A percentile compares a stretch with the other conserved stretches of the same genome.
Evolutionary conservation across 2,797 vertebrate genomes (phyloP).

Genomic region (Apogon talboti): DNA sequence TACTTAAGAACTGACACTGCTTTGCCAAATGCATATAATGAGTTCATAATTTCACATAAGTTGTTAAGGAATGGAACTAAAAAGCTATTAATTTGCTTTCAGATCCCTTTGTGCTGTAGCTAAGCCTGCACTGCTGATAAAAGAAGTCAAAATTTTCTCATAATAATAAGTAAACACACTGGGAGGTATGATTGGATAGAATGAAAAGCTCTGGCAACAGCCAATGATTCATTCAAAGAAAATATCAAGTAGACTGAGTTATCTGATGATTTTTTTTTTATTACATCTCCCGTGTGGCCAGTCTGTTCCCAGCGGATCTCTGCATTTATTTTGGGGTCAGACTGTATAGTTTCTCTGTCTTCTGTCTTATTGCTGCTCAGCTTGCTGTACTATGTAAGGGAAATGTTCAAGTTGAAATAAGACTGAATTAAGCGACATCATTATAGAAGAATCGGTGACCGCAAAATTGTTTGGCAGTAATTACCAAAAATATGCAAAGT

Average conservation of each 20-base stretch:
- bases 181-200: slow-evolving; percentile 4
- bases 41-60: neutral
- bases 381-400: slow-evolving; percentile 2
- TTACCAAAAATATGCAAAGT: slow-evolving; percentile 8
- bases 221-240: slow-evolving; percentile 18
- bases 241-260: slow-evolving; percentile 30
- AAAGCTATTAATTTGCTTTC: neutral
- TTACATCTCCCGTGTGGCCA: slow-evolving; percentile 24
- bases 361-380: slow-evolving; percentile 26
- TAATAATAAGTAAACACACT: slow-evolving; percentile 51
- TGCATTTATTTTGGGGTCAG: slow-evolving; percentile 50
- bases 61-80: neutral
- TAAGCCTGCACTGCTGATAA: slow-evolving; percentile 2
- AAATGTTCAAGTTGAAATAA: slow-evolving; percentile 16
- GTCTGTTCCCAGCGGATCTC: slow-evolving; percentile 20
- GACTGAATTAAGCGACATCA: slow-evolving; percentile 32
- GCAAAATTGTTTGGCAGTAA: slow-evolving; percentile 15
- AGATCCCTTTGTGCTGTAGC: neutral
- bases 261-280: slow-evolving; percentile 33
- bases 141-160: slow-evolving; percentile 11
- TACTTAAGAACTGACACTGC: neutral
- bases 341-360: slow-evolving; percentile 35
- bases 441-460: slow-evolving; percentile 17
- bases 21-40: neutral
- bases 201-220: slow-evolving; percentile 24